Conservation (phyloP, 2,113 vertebrate genomes). For the Gila orcuttii region DNA sequence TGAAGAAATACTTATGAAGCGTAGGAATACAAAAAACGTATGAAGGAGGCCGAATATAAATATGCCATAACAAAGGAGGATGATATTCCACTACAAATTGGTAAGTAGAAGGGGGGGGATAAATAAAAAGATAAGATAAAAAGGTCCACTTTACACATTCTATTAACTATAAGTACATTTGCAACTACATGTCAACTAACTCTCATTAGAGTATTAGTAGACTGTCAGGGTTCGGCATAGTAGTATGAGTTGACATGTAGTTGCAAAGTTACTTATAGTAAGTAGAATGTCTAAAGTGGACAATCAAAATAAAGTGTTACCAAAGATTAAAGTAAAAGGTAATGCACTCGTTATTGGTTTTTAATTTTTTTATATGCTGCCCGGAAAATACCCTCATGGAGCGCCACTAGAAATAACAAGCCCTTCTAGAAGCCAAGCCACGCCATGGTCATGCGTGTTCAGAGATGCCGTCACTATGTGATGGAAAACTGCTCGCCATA, state of each 20-base stretch:
- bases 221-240: too few species aligned
- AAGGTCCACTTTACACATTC: too few species aligned
- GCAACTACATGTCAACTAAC: too few species aligned
- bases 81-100: background rate
- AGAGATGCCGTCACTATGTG: constrained; percentile 17
- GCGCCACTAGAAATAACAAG: constrained; percentile 24
- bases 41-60: background rate
- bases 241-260: too few species aligned
- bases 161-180: too few species aligned
- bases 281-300: too few species aligned
- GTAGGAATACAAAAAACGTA: background rate
- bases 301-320: too few species aligned
- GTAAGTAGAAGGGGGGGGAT: too few species aligned
- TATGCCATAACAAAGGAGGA: background rate
- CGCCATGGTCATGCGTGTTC: constrained; percentile 29
- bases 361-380: background rate
- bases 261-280: too few species aligned
- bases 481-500: constrained; percentile 25
- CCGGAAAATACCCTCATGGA: background rate
- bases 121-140: background rate
- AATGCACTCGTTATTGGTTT: background rate
- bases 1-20: background rate
- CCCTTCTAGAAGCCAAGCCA: background rate
- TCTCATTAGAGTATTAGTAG: too few species aligned
- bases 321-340: background rate